These are phyloP conservation scores for Luperina nickerlii DNA, from an alignment of 2,888 invertebrate species.

Conservation along the genomic window DNA sequence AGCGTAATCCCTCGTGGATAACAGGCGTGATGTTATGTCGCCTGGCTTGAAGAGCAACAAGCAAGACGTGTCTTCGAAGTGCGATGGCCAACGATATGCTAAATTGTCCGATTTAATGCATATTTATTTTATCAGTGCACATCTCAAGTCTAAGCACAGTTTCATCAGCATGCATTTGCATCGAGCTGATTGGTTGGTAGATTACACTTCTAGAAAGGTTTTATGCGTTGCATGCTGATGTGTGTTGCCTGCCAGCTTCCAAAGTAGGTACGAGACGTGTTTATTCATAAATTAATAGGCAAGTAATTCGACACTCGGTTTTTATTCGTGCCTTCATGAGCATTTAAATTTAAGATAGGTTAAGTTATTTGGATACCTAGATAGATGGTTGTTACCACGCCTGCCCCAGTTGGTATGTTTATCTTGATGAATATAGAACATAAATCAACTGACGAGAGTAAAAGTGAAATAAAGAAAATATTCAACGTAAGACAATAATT, in stretches of 20 bases:
- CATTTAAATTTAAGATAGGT: no score
- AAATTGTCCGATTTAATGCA: not conserved
- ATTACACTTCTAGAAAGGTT: slow-evolving; percentile 9
- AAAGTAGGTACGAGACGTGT: not conserved
- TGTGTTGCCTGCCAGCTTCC: not conserved
- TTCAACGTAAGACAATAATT: no score
- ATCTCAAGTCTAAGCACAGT: not conserved
- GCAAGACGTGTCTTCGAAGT: not conserved
- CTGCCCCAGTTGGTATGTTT: no score
- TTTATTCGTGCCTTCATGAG: no score
- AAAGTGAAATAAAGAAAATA: no score
- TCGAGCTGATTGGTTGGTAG: not conserved
- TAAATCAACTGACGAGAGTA: no score
- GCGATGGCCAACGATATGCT: not conserved
- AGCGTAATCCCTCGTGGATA: not conserved
- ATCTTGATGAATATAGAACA: no score
- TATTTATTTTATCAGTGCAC: not conserved
- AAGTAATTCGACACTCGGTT: no score
- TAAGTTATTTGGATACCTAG: no score
- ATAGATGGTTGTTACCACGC: no score
- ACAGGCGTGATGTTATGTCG: not conserved
- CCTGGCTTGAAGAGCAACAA: not conserved
- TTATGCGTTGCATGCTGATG: slow-evolving; percentile 5
- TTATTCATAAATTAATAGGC: not conserved
- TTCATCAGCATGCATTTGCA: slow-evolving; percentile 12